These are phyloP conservation scores for Callionymus lyra DNA, from an alignment of 2,113 vertebrate species.

Conservation along the genomic window DNA sequence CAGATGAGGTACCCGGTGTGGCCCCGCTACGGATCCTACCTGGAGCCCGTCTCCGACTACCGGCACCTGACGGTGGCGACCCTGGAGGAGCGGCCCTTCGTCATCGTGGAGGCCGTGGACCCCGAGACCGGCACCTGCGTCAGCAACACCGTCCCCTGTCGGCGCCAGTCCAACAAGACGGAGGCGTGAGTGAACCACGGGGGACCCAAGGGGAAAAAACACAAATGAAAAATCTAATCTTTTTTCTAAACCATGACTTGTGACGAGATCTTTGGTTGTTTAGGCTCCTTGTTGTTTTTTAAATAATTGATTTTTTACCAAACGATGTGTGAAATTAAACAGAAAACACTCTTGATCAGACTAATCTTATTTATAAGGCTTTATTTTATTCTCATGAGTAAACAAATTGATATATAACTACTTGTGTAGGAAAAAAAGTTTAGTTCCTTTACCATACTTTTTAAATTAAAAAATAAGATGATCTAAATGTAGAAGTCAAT, in stretches of 20 bases:
- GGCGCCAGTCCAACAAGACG: constrained; percentile 88
- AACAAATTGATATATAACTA: too few species aligned
- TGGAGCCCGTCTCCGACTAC: constrained; percentile 86
- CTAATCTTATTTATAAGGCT: too few species aligned
- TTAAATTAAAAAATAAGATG: too few species aligned
- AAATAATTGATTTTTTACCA: too few species aligned
- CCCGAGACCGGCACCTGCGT: constrained; percentile 83
- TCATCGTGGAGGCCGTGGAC: constrained; percentile 92
- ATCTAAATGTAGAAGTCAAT: too few species aligned
- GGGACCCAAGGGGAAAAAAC: background rate
- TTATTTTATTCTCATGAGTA: too few species aligned
- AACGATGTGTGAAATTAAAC: too few species aligned
- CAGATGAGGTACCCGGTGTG: constrained; percentile 95
- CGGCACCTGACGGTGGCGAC: constrained; percentile 92
- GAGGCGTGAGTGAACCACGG: constrained; percentile 68
- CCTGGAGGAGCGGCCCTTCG: constrained; percentile 91
- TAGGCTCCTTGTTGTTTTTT: too few species aligned
- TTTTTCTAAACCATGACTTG: background rate
- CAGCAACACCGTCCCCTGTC: constrained; percentile 93
- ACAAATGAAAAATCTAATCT: background rate
- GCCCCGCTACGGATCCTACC: constrained; percentile 85
- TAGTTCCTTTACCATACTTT: too few species aligned
- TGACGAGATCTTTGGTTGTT: too few species aligned
- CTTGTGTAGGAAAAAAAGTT: too few species aligned
- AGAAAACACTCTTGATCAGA: too few species aligned